Conservation (phyloP, 2,888 invertebrate genomes). For the Campoplex nolae region DNA sequence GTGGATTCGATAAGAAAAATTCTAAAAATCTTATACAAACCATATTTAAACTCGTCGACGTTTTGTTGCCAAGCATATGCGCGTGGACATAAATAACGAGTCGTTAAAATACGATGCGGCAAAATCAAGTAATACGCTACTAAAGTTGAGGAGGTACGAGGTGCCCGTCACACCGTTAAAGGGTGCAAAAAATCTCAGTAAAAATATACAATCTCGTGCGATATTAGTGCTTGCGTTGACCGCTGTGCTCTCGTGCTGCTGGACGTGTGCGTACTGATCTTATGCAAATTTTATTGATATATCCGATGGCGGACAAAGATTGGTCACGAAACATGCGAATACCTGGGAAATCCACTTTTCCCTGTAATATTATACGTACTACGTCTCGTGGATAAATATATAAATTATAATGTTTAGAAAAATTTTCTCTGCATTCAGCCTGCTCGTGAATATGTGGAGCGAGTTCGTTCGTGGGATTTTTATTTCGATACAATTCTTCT, state of each 20-base stretch:
- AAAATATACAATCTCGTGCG: conserved; percentile 39
- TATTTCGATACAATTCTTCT: background rate
- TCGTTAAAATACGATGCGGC: background rate
- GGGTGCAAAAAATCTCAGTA: conserved; percentile 54
- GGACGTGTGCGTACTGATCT: conserved; percentile 81
- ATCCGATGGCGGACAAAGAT: conserved; percentile 79
- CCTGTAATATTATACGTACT: conserved; percentile 10
- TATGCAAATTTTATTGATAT: conserved; percentile 84
- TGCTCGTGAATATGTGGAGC: background rate
- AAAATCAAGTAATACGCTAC: background rate
- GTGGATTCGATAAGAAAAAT: too few species aligned
- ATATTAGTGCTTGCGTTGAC: conserved; percentile 57
- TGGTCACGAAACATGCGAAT: conserved; percentile 69
- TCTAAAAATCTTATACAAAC: background rate
- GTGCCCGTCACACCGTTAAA: conserved; percentile 50
- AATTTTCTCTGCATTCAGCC: background rate
- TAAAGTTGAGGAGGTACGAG: background rate
- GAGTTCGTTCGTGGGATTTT: background rate
- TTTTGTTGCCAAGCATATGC: background rate
- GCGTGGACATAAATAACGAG: too few species aligned
- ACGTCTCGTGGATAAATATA: background rate
- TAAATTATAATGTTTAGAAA: background rate
- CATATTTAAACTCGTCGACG: background rate
- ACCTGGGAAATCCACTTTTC: conserved; percentile 52
- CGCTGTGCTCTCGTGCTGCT: conserved; percentile 30